These are phyloP conservation scores for Tetramorium simillimum DNA, from an alignment of 1,140 invertebrate genomes.

Conservation along the genomic window DNA sequence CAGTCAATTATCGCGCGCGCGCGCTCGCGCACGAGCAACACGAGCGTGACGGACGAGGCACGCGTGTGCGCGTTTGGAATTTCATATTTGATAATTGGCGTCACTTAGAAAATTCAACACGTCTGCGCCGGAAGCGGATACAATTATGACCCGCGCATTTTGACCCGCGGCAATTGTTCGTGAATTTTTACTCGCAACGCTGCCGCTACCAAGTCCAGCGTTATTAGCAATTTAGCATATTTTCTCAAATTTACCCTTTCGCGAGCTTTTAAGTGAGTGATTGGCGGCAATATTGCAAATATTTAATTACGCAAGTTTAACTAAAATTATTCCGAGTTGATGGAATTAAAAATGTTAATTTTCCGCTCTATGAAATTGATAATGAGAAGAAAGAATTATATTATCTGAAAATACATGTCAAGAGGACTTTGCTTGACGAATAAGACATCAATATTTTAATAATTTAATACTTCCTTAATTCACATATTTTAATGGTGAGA, in stretches of 20 bases:
- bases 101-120: constrained; percentile 42
- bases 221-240: not conserved
- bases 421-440: not conserved
- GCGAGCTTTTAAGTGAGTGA: not conserved
- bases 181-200: not conserved
- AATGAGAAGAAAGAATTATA: not conserved
- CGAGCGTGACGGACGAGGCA: not conserved
- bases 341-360: not conserved
- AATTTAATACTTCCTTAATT: not conserved
- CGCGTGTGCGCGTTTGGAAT: constrained; percentile 19
- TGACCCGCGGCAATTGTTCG: no score
- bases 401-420: not conserved
- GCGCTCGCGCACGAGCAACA: not conserved
- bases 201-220: not conserved
- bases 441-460: constrained; percentile 2
- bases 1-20: constrained; percentile 27
- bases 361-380: not conserved
- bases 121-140: constrained; percentile 14
- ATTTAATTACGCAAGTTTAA: not conserved
- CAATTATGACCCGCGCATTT: no score
- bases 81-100: constrained; percentile 18
- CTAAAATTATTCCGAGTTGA: not conserved
- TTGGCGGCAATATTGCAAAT: not conserved
- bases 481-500: not conserved
- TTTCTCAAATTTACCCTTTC: not conserved